Percentiles rank a stretch among this genome's conserved stretches.
phyloP scores from a whole-genome alignment of 2,113 vertebrate genomes.

The Hippocampus barbouri region DNA sequence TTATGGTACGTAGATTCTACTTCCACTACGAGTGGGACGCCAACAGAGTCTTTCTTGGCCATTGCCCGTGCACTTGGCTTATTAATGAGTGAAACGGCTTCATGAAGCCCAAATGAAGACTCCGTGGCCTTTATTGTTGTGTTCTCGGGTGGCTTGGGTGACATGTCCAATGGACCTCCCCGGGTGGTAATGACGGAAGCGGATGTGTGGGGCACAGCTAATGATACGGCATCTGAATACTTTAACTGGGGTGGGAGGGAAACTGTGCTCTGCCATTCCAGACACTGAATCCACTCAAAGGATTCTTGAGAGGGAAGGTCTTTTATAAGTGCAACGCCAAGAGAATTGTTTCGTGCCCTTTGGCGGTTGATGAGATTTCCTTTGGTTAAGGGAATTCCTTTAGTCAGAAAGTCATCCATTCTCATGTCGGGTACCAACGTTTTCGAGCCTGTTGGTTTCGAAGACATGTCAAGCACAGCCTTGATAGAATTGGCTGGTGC shows the following conservation, averaged over 20 bases:
- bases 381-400: constrained; percentile 44
- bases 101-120: constrained; percentile 8
- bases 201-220: constrained; percentile 15
- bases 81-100: constrained; percentile 56
- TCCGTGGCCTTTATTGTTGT: constrained; percentile 18
- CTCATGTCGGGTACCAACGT: constrained; percentile 5
- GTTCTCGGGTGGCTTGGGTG: constrained; percentile 45
- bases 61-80: constrained; percentile 41
- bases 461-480: constrained; percentile 51
- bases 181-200: constrained; percentile 61
- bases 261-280: constrained; percentile 21
- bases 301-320: constrained; percentile 25
- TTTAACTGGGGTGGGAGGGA: not conserved
- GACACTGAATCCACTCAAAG: constrained; percentile 11
- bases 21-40: constrained; percentile 52
- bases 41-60: constrained; percentile 41
- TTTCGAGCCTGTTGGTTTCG: constrained; percentile 25
- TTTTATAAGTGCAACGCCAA: constrained; percentile 54
- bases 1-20: constrained; percentile 19
- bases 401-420: not conserved
- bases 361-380: constrained; percentile 36
- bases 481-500: constrained; percentile 45
- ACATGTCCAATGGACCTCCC: constrained; percentile 72
- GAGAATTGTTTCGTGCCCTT: constrained; percentile 39
- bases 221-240: constrained; percentile 4